Evolutionary conservation across 30 jellyfish, hydroid and myxozoan species (phyloP), one percentile per base, ranked within the genome.

Genomic region (Cassiopea andromeda): DNA sequence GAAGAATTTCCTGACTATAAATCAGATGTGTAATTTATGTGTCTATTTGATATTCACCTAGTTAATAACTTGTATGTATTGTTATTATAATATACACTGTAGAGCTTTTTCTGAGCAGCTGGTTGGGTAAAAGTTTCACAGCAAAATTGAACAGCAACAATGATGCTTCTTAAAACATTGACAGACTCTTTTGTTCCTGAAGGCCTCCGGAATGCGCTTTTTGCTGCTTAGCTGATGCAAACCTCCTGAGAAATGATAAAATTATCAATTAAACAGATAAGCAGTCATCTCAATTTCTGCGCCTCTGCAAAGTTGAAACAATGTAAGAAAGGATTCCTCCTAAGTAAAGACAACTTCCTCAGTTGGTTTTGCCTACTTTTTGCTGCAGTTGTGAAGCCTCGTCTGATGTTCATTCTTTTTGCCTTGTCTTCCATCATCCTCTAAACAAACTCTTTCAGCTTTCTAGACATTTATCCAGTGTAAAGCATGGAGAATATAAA

Each of bases 291-390:
- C 69, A 66, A 45, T 82, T 68, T 82, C 90, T 4, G 78, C 69
- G 18, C 85, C 92, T 49, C 85, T 49, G 46, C 85, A 75, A 46
- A 67, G 69, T 83, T 83, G 60, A 48, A 44, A 7, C 46, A 68
- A 9, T 68, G 92, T 83, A 1, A 83, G 85, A 54, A 83, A 69
- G 46, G 46, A 47, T 48, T 83, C 92, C 48, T 83, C 92, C 92
- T 85, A 83, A 3, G 85, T 83, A 43, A n/a, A n/a, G 85, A n/a
- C 48, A 27, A 4, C 92, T 68, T 44, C 18, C 17, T 58, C 46
- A 9, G 9, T 70, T 14, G 77, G 44, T 17, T 16, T 12, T 46
- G 18, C 46, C 6, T 49, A 1, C 69, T 16, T 68, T 44, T 19
- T 45, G 61, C 27, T 27, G 58, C 77, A n/a, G 44, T 68, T 75